phyloP scores from a whole-genome alignment of 30 jellyfish, hydroid and myxozoan species.

The Turritopsis rubra region DNA sequence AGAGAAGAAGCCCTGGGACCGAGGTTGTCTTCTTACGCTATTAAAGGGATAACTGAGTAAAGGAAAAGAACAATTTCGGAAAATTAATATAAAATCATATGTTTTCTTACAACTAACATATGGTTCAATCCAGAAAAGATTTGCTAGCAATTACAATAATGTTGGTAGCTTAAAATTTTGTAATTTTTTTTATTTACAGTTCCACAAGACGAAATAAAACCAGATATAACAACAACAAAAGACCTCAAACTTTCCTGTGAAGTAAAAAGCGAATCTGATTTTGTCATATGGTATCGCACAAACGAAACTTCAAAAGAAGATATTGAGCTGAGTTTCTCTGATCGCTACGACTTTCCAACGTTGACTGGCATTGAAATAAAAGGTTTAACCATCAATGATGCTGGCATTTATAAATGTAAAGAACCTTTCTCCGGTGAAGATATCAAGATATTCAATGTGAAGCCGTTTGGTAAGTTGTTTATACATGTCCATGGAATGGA shows the following conservation, averaged over 20 bases:
- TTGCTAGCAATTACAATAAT: not conserved
- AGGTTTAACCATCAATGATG: not conserved
- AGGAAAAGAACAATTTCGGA: no score
- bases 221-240: not conserved
- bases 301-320: not conserved
- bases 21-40: no score
- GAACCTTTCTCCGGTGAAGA: not conserved
- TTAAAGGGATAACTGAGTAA: no score
- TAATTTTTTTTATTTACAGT: not conserved
- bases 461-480: not conserved
- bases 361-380: not conserved
- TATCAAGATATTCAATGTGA: not conserved
- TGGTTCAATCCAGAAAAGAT: no score
- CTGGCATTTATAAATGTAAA: slow-evolving; percentile 4
- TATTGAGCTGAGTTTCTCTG: slow-evolving; percentile 3
- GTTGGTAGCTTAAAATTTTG: no score
- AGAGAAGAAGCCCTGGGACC: no score
- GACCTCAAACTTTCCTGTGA: not conserved
- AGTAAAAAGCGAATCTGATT: slow-evolving; percentile 5
- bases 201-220: not conserved
- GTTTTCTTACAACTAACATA: no score
- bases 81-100: no score
- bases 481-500: no score
- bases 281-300: slow-evolving; percentile 3
- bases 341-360: not conserved